These are phyloP conservation scores for Mus caroli DNA, from an alignment of 2,797 vertebrate genomes.

Conservation along the genomic window DNA sequence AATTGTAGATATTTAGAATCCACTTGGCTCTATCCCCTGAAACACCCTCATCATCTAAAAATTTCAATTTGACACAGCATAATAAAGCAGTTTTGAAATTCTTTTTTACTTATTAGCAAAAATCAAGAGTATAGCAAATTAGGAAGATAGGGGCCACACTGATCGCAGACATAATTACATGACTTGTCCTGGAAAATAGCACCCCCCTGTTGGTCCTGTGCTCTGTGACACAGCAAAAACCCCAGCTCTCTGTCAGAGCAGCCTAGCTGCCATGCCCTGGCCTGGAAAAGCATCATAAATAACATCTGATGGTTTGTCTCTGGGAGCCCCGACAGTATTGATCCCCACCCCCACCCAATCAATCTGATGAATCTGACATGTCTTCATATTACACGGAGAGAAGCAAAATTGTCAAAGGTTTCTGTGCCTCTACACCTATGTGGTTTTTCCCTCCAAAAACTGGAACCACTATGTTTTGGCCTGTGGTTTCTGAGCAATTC, in stretches of 20 bases:
- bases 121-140: conserved; percentile 1
- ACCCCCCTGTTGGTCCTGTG: conserved; percentile 14
- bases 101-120: conserved; percentile 33
- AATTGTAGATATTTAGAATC: conserved; percentile 41
- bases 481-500: not conserved
- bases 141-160: conserved; percentile 17
- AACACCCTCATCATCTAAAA: conserved; percentile 43
- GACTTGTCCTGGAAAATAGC: conserved; percentile 26
- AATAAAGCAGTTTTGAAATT: conserved; percentile 39
- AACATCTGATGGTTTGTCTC: conserved; percentile 56
- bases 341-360: conserved; percentile 46
- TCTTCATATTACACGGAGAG: conserved; percentile 58
- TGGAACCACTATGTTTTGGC: not conserved
- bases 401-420: conserved; percentile 30
- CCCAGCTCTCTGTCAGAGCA: not conserved
- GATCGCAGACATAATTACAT: not conserved
- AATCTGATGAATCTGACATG: conserved; percentile 72
- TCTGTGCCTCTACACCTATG: not conserved
- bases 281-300: conserved; percentile 39
- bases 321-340: conserved; percentile 34
- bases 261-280: not conserved
- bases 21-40: not conserved
- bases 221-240: not conserved
- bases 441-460: not conserved
- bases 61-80: conserved; percentile 35